A percentile compares a stretch with the other conserved stretches of the same genome.
Evolutionary conservation across 2,113 vertebrate genomes (phyloP).

Genomic region (Oenanthe melanoleuca): DNA sequence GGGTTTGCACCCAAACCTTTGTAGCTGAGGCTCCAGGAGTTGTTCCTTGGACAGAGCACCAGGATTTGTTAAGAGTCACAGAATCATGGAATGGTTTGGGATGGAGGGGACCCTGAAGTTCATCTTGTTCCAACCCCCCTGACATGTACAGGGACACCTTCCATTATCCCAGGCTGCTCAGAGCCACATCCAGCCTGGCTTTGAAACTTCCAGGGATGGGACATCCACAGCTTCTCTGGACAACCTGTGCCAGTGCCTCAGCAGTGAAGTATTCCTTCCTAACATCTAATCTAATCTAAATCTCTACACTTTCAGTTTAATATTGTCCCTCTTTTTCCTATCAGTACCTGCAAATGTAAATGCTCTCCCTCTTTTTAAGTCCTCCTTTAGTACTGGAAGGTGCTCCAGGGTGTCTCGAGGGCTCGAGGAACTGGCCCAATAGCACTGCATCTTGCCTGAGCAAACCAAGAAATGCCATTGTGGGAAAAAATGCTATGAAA

Average conservation of each 20-base stretch:
- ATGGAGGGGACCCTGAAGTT: not conserved
- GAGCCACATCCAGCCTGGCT: not conserved
- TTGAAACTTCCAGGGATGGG: not conserved
- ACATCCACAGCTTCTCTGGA: not conserved
- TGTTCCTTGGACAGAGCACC: not conserved
- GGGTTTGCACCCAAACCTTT: not conserved
- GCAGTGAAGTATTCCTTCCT: not conserved
- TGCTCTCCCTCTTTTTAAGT: not conserved
- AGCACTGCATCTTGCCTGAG: conserved; percentile 7
- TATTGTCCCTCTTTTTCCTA: not conserved
- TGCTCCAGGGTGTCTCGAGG: not conserved
- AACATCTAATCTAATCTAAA: not conserved
- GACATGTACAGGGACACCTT: not conserved
- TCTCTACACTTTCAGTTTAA: not conserved
- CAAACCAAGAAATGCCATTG: conserved; percentile 43
- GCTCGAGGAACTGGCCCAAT: not conserved
- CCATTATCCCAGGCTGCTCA: not conserved
- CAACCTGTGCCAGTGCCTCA: not conserved
- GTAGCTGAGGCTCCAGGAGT: not conserved
- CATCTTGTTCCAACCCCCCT: not conserved
- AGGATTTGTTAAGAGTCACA: not conserved
- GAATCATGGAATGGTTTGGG: not conserved
- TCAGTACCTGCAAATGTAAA: not conserved
- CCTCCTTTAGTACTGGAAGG: not conserved
- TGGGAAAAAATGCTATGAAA: conserved; percentile 50